Base-by-base conservation (phyloP, 2,888 invertebrate species). In the Drosophila picticornis region DNA sequence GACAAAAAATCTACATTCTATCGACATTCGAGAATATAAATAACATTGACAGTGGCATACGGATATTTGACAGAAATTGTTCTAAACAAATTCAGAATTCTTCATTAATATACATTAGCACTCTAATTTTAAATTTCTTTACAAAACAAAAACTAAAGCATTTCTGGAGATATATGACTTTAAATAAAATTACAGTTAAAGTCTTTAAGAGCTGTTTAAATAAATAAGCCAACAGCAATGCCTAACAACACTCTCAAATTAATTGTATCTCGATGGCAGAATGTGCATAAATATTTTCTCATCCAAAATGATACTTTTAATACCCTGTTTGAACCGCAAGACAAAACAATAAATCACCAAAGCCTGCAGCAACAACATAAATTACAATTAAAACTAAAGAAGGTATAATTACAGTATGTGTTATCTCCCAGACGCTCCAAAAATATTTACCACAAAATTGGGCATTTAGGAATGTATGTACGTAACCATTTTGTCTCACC, bases 361-460 rank as follows among this genome's bases (percentile, higher is more conserved):
- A 29, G 29, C 67, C 55, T 38, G 58, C 32, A 60, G 74, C 72
- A 43, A 31, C 63, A 64, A 57, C 88, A 84, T 84, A 84, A 87
- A 87, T 87, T 84, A 83, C 83, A 84, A 84, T 84, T 84, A 84
- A 82, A 76, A 66, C 84, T 68, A 71, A 76, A 76, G 75, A 75
- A 74, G 66, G 43, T 68, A 65, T 87, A 79, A 84, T 81, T 83
- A 83, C 74, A 78, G 13, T 38, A 56, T 38, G 19, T 66, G 66
- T 58, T 82, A 72, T 75, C 71, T 77, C 19, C 53, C 65, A 62
- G 65, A 50, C 53, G 40, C 40, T 68, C 55, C 36, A 62, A 70
- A 79, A 73, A 67, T 69, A 80, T 69, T 70, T 50, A n/a, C 48
- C 60, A 68, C 29, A 58, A 40, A 67, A 51, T 62, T 34, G 25